A percentile compares a stretch with the other conserved stretches of the same genome.
These are phyloP conservation scores for Pachycephala philippinensis DNA, from an alignment of 2,113 vertebrate species.

Conservation along the genomic window DNA sequence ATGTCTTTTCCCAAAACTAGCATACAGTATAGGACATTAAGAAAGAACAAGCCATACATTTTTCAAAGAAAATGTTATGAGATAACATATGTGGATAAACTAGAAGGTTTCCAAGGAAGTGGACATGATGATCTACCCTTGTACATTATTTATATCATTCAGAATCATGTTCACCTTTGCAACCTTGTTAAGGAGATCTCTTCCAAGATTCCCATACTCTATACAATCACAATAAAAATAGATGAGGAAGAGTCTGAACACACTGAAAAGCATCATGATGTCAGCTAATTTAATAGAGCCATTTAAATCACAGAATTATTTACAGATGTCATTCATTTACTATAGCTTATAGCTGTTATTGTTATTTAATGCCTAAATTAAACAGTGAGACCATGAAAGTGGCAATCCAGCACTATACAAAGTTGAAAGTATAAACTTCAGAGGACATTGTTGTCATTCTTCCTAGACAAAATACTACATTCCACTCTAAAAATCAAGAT, in stretches of 20 bases:
- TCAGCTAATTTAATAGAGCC: background rate
- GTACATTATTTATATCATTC: background rate
- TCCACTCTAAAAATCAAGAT: background rate
- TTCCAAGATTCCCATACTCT: background rate
- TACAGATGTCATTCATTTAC: background rate
- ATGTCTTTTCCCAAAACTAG: background rate
- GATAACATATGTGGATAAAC: background rate
- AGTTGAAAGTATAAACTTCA: background rate
- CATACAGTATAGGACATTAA: background rate
- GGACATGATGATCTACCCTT: background rate
- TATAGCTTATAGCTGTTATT: background rate
- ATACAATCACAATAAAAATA: background rate
- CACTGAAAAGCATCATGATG: background rate
- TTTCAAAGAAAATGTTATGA: background rate
- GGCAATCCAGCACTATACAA: background rate
- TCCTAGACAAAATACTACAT: background rate
- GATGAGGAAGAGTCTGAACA: background rate
- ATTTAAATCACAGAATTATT: background rate
- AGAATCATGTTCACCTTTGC: background rate
- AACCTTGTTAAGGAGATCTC: background rate
- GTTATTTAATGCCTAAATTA: background rate
- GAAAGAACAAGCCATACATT: background rate
- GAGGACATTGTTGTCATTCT: background rate
- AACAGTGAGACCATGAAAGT: background rate
- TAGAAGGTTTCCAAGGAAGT: background rate